Evolutionary conservation across 2,888 invertebrate genomes (phyloP), one percentile per base, ranked within the genome.

Genomic region (Pseudococcus longispinus): DNA sequence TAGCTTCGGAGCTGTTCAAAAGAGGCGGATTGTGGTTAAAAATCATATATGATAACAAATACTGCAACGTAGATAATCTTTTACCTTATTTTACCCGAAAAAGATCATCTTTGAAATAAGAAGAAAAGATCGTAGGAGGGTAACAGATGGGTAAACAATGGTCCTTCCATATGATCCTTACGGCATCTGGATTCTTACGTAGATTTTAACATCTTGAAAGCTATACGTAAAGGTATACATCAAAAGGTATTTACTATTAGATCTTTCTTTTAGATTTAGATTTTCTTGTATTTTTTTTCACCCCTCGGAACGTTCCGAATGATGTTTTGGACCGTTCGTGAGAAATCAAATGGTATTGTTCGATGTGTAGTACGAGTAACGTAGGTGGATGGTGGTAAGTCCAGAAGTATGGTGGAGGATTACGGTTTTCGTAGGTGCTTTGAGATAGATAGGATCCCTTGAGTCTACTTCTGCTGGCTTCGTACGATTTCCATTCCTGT

Each of bases 121-220:
- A 84, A 84, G 55, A 84, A 83, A 37, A 55, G 60, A 29, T 55
- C n/a, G 84, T 84, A 60, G 55, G 84, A 55, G 84, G 55, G 84
- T 55, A 84, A 55, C 84, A 84, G 84, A 84, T 84, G 84, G 84
- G 84, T 55, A 84, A 84, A 84, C 84, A 84, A 84, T 84, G 60
- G 37, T n/a, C 32, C 84, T 51, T 20, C 77, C 51, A 84, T 84
- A 26, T 84, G 84, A 60, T 84, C 60, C 32, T 32, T 55, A 60
- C 84, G 55, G 84, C 84, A 84, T 84, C 51, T 84, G 84, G 51
- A 51, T 60, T 84, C 84, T 55, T 55, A 84, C 55, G 55, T 84
- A 60, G 84, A 32, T 84, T 84, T 55, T 84, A 84, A 84, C 84
- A 84, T 84, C 84, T 84, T 84, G 84, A 84, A 55, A 84, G 60